A percentile compares a stretch with the other conserved stretches of the same genome.
phyloP scores from a whole-genome alignment of 2,888 invertebrate genomes.

The Drosophila anomelani region DNA sequence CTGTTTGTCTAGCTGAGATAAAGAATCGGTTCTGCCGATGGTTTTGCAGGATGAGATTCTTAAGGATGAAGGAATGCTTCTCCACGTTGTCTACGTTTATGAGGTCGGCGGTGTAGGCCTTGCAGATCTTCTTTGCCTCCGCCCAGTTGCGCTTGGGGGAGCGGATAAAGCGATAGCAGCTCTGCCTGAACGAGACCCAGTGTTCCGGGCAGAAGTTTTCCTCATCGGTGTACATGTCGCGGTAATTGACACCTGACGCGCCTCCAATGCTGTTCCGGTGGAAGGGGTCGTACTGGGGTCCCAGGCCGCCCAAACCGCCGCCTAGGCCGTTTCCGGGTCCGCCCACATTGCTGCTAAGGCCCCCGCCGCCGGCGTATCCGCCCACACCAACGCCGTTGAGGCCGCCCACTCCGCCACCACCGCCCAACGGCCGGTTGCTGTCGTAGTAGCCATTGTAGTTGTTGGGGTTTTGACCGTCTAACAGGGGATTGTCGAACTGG shows the following conservation, averaged over 20 bases:
- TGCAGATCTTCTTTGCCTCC: conserved; percentile 93
- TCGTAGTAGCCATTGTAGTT: conserved; percentile 49
- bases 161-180: conserved; percentile 95
- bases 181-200: conserved; percentile 92
- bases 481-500: conserved; percentile 77
- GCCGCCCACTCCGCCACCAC: background rate
- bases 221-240: conserved; percentile 81
- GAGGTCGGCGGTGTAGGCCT: conserved; percentile 92
- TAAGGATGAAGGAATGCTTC: conserved; percentile 94
- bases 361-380: background rate
- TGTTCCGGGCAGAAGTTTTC: conserved; percentile 90
- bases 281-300: conserved; percentile 78
- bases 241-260: conserved; percentile 56
- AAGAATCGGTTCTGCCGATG: conserved; percentile 95
- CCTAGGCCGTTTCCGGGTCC: conserved; percentile 48
- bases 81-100: conserved; percentile 92
- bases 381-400: conserved; percentile 3
- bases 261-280: conserved; percentile 65
- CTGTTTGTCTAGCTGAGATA: conserved; percentile 91
- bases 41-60: conserved; percentile 92
- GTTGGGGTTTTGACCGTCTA: conserved; percentile 72
- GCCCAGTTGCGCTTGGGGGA: conserved; percentile 92
- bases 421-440: conserved; percentile 29
- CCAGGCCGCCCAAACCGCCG: conserved; percentile 48
- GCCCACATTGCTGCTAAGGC: conserved; percentile 49